A percentile compares a stretch with the other conserved stretches of the same genome.
Evolutionary conservation across 2,797 vertebrate species (phyloP).

Genomic region (Knipowitschia caucasica): DNA sequence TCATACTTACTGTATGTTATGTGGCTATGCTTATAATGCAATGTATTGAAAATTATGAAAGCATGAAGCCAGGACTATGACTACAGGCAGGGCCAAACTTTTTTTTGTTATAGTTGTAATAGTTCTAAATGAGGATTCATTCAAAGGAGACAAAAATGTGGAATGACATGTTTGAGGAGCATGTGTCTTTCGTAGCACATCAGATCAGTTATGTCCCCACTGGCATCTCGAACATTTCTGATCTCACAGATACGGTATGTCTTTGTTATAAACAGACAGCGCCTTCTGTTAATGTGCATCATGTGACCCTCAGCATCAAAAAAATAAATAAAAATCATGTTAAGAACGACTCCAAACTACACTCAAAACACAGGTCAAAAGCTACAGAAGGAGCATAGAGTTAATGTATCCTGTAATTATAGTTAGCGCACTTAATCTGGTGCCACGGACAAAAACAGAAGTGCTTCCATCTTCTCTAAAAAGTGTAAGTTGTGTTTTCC

Average conservation of each 20-base stretch:
- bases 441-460: background rate
- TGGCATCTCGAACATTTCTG: background rate
- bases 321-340: background rate
- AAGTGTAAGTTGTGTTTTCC: slow-evolving; percentile 1
- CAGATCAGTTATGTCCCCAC: background rate
- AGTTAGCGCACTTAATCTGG: too few species aligned
- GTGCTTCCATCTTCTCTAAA: background rate
- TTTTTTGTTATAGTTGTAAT: too few species aligned
- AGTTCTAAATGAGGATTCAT: too few species aligned
- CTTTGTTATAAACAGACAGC: background rate
- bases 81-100: too few species aligned
- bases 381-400: too few species aligned
- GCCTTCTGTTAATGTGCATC: background rate
- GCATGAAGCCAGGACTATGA: too few species aligned
- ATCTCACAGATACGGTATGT: background rate
- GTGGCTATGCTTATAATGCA: too few species aligned
- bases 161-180: slow-evolving; percentile 14
- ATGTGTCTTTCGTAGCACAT: slow-evolving; percentile 5
- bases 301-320: slow-evolving; percentile 15
- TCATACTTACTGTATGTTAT: too few species aligned
- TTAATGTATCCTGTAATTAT: too few species aligned
- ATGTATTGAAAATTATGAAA: too few species aligned
- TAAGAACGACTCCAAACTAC: background rate
- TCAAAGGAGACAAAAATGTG: too few species aligned
- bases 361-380: too few species aligned